Base-by-base conservation (phyloP, 2,888 invertebrate species). In the Tethea ocularis region DNA sequence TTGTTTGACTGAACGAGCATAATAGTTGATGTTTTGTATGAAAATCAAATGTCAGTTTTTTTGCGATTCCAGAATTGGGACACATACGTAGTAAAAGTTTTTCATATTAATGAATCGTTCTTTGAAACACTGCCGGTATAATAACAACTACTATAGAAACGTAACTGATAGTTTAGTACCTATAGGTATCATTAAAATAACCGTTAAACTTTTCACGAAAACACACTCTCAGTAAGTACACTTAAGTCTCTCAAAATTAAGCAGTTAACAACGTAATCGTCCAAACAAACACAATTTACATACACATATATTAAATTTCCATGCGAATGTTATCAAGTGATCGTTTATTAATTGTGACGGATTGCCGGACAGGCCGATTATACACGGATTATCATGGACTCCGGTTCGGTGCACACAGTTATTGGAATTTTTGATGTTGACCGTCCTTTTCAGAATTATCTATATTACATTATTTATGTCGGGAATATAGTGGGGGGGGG, bases 331-430 rank as follows among this genome's bases (percentile, higher is more conserved):
- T 54, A 54, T 54, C 54, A 54, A 36, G 20, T 33, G 63, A 88
- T 88, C 79, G 74, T 60, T 80, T 80, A 79, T 79, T 89, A 80
- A 90, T 91, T 71, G 80, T 81, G 91, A 91, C 73, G 78, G 88
- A 92, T 88, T 76, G 80, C 86, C 83, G 90, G 91, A 88, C 91
- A 80, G 68, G 67, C 56, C 66, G 83, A 82, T 82, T 78, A 74
- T 24, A 56, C n/a, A n/a, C 41, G 76, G 84, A 83, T 86, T 84
- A 83, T 61, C 67, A 60, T 61, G 76, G 79, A 80, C 77, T 85
- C 62, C 80, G 85, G 79, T 75, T 76, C 76, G 66, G 33, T 74
- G 74, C 56, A 59, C 75, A 67, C 63, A 61, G 59, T 80, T 86
- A 88, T 87, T 85, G 71, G 80, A 82, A 58, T 60, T 66, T 66